Percentiles rank a stretch among this genome's conserved stretches.
phyloP scores from a whole-genome alignment of 2,888 invertebrate species.

The Nemoura dubitans region DNA sequence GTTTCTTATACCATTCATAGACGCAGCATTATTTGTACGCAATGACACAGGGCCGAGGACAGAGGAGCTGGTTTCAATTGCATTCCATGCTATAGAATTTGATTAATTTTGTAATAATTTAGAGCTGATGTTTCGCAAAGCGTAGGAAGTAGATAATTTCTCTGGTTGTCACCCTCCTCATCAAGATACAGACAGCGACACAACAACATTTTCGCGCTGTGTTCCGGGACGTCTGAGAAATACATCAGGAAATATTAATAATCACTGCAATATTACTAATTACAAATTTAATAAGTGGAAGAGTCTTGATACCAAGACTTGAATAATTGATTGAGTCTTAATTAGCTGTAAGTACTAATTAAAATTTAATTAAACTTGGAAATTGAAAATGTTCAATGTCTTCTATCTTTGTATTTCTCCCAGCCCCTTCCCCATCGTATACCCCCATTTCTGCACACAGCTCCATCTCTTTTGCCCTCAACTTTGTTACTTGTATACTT shows the following conservation, averaged over 20 bases:
- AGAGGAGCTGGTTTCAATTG: slow-evolving; percentile 28
- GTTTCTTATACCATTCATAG: background rate
- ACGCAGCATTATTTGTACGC: background rate
- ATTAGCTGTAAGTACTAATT: slow-evolving; percentile 53
- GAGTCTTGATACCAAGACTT: slow-evolving; percentile 49
- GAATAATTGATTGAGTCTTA: slow-evolving; percentile 53
- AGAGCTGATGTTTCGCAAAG: background rate
- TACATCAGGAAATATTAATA: slow-evolving; percentile 38
- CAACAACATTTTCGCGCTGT: background rate
- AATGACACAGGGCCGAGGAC: no score
- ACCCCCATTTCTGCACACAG: background rate
- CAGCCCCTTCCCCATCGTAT: background rate
- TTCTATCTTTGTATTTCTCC: slow-evolving; percentile 44
- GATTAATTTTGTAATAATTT: slow-evolving; percentile 38
- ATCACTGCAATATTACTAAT: slow-evolving; percentile 48
- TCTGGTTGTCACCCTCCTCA: background rate
- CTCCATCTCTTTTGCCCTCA: background rate
- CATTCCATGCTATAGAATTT: background rate
- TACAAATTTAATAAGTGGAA: slow-evolving; percentile 50
- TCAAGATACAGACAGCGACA: background rate
- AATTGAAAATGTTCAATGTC: slow-evolving; percentile 51
- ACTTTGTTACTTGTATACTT: slow-evolving; percentile 38
- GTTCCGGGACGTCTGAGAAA: background rate
- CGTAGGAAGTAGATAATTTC: background rate
- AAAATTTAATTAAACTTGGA: slow-evolving; percentile 53